phyloP scores from a whole-genome alignment of 2,888 invertebrate genomes.

The Horisme vitalbata region DNA sequence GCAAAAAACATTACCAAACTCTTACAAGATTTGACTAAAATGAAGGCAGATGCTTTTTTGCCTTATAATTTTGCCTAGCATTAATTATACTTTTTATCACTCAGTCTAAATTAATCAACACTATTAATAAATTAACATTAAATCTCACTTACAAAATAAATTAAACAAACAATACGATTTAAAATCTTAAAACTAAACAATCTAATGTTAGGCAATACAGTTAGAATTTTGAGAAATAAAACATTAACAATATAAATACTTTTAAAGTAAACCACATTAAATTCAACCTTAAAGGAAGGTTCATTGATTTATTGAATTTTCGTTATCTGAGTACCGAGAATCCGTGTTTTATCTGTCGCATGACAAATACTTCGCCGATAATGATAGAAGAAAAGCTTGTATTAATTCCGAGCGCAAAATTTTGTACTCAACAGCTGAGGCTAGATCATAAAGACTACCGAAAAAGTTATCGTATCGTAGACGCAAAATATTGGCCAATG shows the following conservation, averaged over 20 bases:
- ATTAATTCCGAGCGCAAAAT: too few species aligned
- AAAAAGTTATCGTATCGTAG: too few species aligned
- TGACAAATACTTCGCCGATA: too few species aligned
- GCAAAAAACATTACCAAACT: too few species aligned
- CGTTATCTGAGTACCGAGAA: too few species aligned
- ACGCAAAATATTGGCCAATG: too few species aligned
- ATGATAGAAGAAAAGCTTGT: too few species aligned
- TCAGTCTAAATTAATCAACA: slow-evolving; percentile 25
- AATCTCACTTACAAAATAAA: slow-evolving; percentile 31
- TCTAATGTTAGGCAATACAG: slow-evolving; percentile 28
- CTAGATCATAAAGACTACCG: too few species aligned
- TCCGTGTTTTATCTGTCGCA: too few species aligned
- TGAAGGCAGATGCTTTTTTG: slow-evolving; percentile 53
- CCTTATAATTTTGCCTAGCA: slow-evolving; percentile 6
- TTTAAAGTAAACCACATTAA: slow-evolving; percentile 21
- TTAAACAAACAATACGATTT: slow-evolving; percentile 37
- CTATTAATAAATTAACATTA: slow-evolving; percentile 24
- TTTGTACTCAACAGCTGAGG: too few species aligned
- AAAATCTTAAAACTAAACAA: slow-evolving; percentile 39
- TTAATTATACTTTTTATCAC: slow-evolving; percentile 19
- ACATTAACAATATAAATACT: slow-evolving; percentile 37
- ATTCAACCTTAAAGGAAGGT: slow-evolving; percentile 14
- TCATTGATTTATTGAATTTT: neutral
- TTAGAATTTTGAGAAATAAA: slow-evolving; percentile 38
- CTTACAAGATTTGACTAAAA: too few species aligned